Percentiles rank a stretch among this genome's conserved stretches.
phyloP scores from a whole-genome alignment of 2,888 invertebrate species.

The Cerastoderma edule region DNA sequence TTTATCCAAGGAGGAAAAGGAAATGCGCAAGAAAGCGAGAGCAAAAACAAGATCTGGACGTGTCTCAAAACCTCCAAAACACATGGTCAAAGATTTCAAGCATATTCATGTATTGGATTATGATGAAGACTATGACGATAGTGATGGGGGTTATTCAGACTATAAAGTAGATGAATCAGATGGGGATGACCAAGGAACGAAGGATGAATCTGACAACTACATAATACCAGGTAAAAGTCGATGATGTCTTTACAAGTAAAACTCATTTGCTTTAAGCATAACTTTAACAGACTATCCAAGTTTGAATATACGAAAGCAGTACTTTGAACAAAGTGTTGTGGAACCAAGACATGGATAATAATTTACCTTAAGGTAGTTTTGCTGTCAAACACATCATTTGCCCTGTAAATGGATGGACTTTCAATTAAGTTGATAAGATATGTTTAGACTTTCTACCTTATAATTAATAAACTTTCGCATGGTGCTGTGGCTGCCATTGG shows the following conservation, averaged over 20 bases:
- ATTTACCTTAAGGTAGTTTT: no score
- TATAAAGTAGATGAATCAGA: conserved; percentile 84
- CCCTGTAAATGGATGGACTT: no score
- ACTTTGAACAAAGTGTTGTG: no score
- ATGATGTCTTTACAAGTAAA: no score
- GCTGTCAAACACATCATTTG: no score
- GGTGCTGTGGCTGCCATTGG: no score
- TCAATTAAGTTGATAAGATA: no score
- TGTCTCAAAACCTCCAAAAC: conserved; percentile 87
- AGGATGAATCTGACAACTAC: conserved; percentile 49
- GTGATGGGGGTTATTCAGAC: conserved; percentile 87
- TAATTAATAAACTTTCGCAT: no score
- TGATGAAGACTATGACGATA: conserved; percentile 86
- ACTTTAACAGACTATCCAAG: no score
- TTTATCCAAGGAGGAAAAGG: conserved; percentile 85
- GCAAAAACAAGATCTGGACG: conserved; percentile 86
- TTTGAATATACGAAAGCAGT: no score
- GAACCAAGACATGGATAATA: no score
- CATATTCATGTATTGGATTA: conserved; percentile 86
- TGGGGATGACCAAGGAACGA: conserved; percentile 63
- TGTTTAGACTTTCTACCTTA: no score
- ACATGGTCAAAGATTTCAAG: conserved; percentile 87
- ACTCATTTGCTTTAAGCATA: not conserved
- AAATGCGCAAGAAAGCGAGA: conserved; percentile 84
- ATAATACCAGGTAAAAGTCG: conserved; percentile 42